phyloP scores from a whole-genome alignment of 1,140 invertebrate species.

The Aphis gossypii region DNA sequence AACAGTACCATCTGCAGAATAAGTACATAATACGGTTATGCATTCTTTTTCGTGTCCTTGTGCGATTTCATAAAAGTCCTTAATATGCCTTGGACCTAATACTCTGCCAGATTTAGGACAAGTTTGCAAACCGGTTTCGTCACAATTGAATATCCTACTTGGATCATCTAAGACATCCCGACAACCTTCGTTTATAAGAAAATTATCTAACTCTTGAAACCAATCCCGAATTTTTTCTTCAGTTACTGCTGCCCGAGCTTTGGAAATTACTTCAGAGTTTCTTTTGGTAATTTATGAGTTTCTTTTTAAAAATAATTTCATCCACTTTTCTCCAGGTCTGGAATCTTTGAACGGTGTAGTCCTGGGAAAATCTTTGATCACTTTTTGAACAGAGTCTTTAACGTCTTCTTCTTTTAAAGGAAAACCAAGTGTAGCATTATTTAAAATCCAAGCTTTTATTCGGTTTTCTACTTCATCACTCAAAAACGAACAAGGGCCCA shows the following conservation, averaged over 20 bases:
- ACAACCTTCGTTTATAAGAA: background rate
- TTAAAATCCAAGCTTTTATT: background rate
- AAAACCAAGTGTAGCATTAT: slow-evolving; percentile 3
- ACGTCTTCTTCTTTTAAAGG: background rate
- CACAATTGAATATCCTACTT: background rate
- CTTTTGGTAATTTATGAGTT: background rate
- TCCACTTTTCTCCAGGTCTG: background rate
- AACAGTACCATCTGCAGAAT: slow-evolving; percentile 10
- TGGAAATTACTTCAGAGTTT: background rate
- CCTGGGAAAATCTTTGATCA: background rate
- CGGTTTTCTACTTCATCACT: background rate
- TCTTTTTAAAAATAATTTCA: slow-evolving; percentile 28
- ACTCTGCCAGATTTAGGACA: background rate
- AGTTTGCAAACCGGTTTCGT: background rate
- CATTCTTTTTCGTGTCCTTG: background rate
- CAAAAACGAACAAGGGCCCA: background rate
- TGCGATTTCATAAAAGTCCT: background rate
- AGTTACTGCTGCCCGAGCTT: background rate
- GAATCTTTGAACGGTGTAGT: background rate
- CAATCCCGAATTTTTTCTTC: background rate
- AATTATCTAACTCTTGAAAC: background rate
- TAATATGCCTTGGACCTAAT: background rate
- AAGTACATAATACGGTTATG: background rate
- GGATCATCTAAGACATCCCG: background rate
- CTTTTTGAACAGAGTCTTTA: background rate